Conservation (phyloP, 2,797 vertebrate genomes). For the Enteromius fasciolatus region DNA sequence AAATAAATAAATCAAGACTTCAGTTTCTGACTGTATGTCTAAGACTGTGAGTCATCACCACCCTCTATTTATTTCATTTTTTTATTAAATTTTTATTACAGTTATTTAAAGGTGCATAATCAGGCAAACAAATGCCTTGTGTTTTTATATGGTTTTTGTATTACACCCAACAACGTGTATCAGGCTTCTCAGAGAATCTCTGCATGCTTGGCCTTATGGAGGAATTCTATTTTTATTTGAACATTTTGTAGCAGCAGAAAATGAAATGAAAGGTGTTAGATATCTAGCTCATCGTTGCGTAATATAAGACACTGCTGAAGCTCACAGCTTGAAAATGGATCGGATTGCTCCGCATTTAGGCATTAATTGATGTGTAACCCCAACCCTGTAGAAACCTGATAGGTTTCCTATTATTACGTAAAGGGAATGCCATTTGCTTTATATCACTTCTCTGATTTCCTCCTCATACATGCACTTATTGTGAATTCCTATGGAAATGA, state of each 20-base stretch:
- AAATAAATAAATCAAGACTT: slow-evolving; percentile 1
- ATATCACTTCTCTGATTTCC: slow-evolving; percentile 38
- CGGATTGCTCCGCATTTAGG: slow-evolving; percentile 60
- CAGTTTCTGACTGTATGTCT: slow-evolving; percentile 3
- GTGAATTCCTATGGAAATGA: background rate
- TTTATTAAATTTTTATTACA: background rate
- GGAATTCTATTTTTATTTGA: slow-evolving; percentile 40
- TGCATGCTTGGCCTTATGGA: slow-evolving; percentile 6
- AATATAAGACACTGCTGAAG: slow-evolving; percentile 67
- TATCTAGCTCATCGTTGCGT: slow-evolving; percentile 59
- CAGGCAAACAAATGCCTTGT: background rate
- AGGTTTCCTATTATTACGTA: slow-evolving; percentile 58
- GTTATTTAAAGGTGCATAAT: background rate
- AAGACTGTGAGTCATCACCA: background rate
- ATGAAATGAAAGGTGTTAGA: slow-evolving; percentile 62
- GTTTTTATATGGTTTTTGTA: background rate
- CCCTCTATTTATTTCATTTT: slow-evolving; percentile 6
- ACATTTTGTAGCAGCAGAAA: slow-evolving; percentile 57
- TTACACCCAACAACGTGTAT: background rate
- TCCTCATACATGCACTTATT: background rate
- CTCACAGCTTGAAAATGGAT: slow-evolving; percentile 59
- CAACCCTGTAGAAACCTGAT: slow-evolving; percentile 54
- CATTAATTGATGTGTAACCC: slow-evolving; percentile 65
- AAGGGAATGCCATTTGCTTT: slow-evolving; percentile 58
- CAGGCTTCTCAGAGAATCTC: background rate